These are phyloP conservation scores for Parnassius orleans DNA, from an alignment of 2,888 invertebrate genomes.

Conservation along the genomic window DNA sequence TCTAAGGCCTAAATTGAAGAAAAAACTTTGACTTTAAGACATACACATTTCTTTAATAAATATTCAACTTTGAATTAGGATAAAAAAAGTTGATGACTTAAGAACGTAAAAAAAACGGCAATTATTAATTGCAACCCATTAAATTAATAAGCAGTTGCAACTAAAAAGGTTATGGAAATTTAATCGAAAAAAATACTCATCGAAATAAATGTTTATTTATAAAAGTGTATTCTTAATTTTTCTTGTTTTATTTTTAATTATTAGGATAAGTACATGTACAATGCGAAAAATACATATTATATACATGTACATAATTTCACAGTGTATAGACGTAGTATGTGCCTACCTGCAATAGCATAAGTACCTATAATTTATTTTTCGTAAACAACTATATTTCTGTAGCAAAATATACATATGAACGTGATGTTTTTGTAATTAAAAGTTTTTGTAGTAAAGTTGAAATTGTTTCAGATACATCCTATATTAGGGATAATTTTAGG, in stretches of 20 bases:
- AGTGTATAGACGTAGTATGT: slow-evolving; percentile 18
- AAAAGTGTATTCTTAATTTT: slow-evolving; percentile 23
- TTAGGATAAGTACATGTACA: slow-evolving; percentile 24
- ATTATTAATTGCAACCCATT: too few relatives aligned
- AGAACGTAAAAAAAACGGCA: too few relatives aligned
- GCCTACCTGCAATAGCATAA: slow-evolving; percentile 19
- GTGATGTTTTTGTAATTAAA: slow-evolving; percentile 12
- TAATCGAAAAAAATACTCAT: slow-evolving; percentile 24
- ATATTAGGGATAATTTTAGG: slow-evolving; percentile 1
- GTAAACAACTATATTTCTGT: slow-evolving; percentile 17
- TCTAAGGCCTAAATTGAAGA: too few relatives aligned
- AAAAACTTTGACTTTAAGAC: too few relatives aligned
- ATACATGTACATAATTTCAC: slow-evolving; percentile 20
- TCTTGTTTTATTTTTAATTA: slow-evolving; percentile 23
- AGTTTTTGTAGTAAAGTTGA: slow-evolving; percentile 8
- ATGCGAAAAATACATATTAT: slow-evolving; percentile 24
- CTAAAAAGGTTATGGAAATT: slow-evolving; percentile 9
- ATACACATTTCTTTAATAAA: too few relatives aligned
- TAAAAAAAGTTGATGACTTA: too few relatives aligned
- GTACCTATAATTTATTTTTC: slow-evolving; percentile 17
- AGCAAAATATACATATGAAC: slow-evolving; percentile 20
- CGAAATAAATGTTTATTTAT: slow-evolving; percentile 29
- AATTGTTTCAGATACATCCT: neutral
- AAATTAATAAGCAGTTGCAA: neutral
- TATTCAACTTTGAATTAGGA: too few relatives aligned